phyloP scores from a whole-genome alignment of 2,113 vertebrate genomes.

The Chlorocebus sabaeus region DNA sequence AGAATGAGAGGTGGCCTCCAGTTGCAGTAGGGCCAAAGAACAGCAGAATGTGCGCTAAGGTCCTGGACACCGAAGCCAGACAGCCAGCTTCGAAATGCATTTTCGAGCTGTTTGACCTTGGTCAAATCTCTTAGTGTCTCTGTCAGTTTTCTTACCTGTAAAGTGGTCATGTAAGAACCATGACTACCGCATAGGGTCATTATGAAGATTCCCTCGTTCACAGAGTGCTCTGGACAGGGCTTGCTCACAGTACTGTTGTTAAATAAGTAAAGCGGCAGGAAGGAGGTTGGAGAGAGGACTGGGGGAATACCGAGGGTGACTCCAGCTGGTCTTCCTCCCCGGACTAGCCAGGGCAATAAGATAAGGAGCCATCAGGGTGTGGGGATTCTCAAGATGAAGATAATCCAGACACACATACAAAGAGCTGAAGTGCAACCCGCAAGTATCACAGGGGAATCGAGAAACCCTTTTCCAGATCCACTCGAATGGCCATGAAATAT shows the following conservation, averaged over 20 bases:
- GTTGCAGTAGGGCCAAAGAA: background rate
- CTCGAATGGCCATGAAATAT: background rate
- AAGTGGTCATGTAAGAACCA: background rate
- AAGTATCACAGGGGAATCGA: background rate
- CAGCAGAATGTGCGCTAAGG: background rate
- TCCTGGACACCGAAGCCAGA: rapidly evolving
- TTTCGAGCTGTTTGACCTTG: background rate
- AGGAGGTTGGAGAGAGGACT: background rate
- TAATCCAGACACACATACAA: background rate
- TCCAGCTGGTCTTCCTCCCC: background rate
- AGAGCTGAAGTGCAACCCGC: background rate
- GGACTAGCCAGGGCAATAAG: background rate
- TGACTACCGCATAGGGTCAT: background rate
- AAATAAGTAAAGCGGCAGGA: background rate
- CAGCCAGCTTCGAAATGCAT: background rate
- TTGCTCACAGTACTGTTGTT: background rate
- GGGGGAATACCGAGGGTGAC: background rate
- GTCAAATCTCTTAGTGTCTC: background rate
- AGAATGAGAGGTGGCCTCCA: background rate
- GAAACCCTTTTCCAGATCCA: background rate
- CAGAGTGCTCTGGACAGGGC: background rate
- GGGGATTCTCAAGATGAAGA: background rate
- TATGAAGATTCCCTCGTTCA: background rate
- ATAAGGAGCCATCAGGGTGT: background rate
- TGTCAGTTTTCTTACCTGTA: background rate